phyloP scores from a whole-genome alignment of 2,797 vertebrate species.

The Arnoldichthys spilopterus region DNA sequence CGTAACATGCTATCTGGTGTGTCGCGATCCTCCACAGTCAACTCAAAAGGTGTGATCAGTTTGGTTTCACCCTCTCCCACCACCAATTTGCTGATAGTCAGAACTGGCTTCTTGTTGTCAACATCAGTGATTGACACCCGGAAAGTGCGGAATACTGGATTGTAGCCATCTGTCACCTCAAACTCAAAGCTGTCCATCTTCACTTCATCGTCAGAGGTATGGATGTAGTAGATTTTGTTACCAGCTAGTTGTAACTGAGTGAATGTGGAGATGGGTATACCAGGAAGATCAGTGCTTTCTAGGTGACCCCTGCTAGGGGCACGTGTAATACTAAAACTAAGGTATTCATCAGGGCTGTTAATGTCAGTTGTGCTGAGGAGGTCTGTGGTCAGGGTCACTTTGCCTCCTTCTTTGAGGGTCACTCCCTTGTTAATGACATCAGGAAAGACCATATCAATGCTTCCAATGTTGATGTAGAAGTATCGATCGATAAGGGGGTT shows the following conservation, averaged over 20 bases:
- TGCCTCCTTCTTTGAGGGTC: slow-evolving; percentile 85
- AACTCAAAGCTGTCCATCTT: slow-evolving; percentile 92
- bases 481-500: slow-evolving; percentile 86
- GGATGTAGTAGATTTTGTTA: slow-evolving; percentile 88
- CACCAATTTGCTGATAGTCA: slow-evolving; percentile 80
- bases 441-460: slow-evolving; percentile 84
- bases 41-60: slow-evolving; percentile 87
- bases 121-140: slow-evolving; percentile 86
- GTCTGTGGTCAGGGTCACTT: slow-evolving; percentile 84
- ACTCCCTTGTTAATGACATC: slow-evolving; percentile 88
- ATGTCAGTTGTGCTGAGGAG: slow-evolving; percentile 86
- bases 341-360: slow-evolving; percentile 85
- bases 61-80: slow-evolving; percentile 82
- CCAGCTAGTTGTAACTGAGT: slow-evolving; percentile 86
- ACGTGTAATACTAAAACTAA: slow-evolving; percentile 83
- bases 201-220: slow-evolving; percentile 84
- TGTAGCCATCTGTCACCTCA: slow-evolving; percentile 86
- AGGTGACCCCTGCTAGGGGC: slow-evolving; percentile 84
- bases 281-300: slow-evolving; percentile 82
- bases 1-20: slow-evolving; percentile 80
- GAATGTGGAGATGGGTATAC: slow-evolving; percentile 84
- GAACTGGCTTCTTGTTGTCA: slow-evolving; percentile 88
- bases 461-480: slow-evolving; percentile 85
- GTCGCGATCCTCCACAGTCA: slow-evolving; percentile 85
- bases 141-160: slow-evolving; percentile 83